Percentiles rank a stretch among this genome's conserved stretches.
phyloP scores from a whole-genome alignment of 2,113 vertebrate species.

The Anas platyrhynchos region DNA sequence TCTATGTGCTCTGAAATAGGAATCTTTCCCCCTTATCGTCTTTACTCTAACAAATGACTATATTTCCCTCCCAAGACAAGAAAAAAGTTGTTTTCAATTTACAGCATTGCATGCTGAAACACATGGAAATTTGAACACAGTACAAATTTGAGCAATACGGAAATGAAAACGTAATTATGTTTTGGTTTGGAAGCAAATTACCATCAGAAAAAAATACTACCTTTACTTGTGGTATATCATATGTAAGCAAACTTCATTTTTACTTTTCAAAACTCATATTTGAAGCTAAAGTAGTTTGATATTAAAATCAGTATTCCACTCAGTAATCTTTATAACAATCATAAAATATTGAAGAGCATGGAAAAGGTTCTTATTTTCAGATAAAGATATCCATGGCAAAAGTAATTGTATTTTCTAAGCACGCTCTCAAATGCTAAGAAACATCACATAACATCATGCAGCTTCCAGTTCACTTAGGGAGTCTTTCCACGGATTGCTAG shows the following conservation, averaged over 20 bases:
- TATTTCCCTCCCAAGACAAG: not conserved
- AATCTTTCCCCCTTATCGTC: not conserved
- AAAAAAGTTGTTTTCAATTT: not conserved
- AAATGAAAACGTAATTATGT: not conserved
- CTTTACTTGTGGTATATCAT: not conserved
- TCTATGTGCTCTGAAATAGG: not conserved
- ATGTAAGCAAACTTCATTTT: not conserved
- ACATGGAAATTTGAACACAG: not conserved
- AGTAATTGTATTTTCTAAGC: not conserved
- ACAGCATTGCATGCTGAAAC: not conserved
- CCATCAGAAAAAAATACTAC: not conserved
- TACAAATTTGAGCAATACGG: not conserved
- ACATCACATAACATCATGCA: not conserved
- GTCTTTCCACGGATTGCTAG: accelerated
- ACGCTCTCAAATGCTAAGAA: not conserved
- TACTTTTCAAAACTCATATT: not conserved
- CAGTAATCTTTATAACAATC: not conserved
- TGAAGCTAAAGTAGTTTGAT: not conserved
- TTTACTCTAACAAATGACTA: not conserved
- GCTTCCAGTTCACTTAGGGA: not conserved
- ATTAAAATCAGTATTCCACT: not conserved
- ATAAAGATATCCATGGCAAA: not conserved
- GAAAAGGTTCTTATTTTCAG: not conserved
- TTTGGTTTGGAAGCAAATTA: not conserved
- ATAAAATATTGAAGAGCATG: not conserved